Base-by-base conservation (phyloP, 2,113 vertebrate genomes). In the Eptesicus fuscus region DNA sequence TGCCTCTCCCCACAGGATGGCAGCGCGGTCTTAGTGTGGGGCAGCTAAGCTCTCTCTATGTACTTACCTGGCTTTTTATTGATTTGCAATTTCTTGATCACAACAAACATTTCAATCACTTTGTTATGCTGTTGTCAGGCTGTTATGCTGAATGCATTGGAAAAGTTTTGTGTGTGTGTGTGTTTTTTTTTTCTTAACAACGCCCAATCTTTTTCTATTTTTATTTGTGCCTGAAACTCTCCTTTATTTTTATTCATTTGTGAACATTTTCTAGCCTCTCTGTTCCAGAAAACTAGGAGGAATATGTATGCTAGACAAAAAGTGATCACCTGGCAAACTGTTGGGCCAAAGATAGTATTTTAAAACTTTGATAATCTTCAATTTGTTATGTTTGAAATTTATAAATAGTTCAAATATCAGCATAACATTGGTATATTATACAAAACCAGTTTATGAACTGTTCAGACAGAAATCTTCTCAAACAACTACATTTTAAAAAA, bases 201-300 rank as follows among this genome's bases (percentile, higher is more conserved):
- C 67, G 30, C 88, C 40, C 30, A 7, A 78, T 82, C 63, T 83
- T 90, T 86, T 79, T 61, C 18, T 4, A 5, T 37, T 90, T 91
- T 91, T 73, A 70, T 92, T 88, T 67, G 32, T 47, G 49, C 76
- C 73, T 90, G 69, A 90, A 85, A 86, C 78, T 90, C 71, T 93
- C 65, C 73, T 95, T 92, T 67, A 82, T 82, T 95, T 90, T 92
- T 44, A 76, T 89, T 93, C 49, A 22, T 74, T 85, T 93, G 65
- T 92, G 53, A 77, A 87, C 22, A 47, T 70, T 91, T 82, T 74
- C 84, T 47, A 37, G 53, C 10, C 56, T 82, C 8, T 20, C 59
- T 73, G 12, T 88, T 82, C 37, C 17, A 93, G 30, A 90, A 93
- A 96, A 67, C 18, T 30, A 76, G 67, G 35, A 65, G 73, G 70